phyloP scores from a whole-genome alignment of 2,888 invertebrate species.

The Halocaridina rubra region DNA sequence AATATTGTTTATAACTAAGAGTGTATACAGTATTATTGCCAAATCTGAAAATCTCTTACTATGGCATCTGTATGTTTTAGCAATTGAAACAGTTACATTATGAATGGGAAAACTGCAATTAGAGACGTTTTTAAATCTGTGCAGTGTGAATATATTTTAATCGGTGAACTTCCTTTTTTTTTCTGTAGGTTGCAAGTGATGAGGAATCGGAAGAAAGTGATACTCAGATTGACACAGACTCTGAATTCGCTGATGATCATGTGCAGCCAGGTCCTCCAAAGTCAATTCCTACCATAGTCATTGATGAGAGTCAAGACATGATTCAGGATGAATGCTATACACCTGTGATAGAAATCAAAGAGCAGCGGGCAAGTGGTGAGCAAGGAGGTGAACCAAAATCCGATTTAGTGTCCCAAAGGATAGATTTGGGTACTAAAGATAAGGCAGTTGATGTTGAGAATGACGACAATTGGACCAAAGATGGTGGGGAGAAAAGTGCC shows the following conservation, averaged over 20 bases:
- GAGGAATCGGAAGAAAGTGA: slow-evolving; percentile 78
- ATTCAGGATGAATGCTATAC: slow-evolving; percentile 55
- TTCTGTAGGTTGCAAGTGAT: slow-evolving; percentile 57
- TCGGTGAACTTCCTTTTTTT: background rate
- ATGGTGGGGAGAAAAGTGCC: slow-evolving; percentile 54
- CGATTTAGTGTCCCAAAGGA: slow-evolving; percentile 20
- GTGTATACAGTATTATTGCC: too few species aligned
- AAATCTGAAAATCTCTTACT: too few species aligned
- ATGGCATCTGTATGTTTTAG: too few species aligned
- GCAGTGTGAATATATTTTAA: too few species aligned
- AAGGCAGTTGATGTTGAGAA: background rate
- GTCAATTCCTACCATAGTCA: slow-evolving; percentile 81
- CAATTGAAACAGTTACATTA: too few species aligned
- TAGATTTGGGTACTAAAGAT: slow-evolving; percentile 10
- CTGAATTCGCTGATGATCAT: slow-evolving; percentile 89
- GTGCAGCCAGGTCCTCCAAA: slow-evolving; percentile 72
- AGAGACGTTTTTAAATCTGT: too few species aligned
- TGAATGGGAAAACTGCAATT: too few species aligned
- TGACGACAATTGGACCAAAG: slow-evolving; percentile 25
- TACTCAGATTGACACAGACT: slow-evolving; percentile 92
- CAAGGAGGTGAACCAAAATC: slow-evolving; percentile 2
- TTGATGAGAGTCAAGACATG: slow-evolving; percentile 72
- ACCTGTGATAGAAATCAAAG: slow-evolving; percentile 13
- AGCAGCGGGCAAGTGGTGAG: background rate
- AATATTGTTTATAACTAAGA: too few species aligned